Percentiles rank a stretch among this genome's conserved stretches.
These are phyloP conservation scores for Poecilus cupreus DNA, from an alignment of 2,888 invertebrate species.

Conservation along the genomic window DNA sequence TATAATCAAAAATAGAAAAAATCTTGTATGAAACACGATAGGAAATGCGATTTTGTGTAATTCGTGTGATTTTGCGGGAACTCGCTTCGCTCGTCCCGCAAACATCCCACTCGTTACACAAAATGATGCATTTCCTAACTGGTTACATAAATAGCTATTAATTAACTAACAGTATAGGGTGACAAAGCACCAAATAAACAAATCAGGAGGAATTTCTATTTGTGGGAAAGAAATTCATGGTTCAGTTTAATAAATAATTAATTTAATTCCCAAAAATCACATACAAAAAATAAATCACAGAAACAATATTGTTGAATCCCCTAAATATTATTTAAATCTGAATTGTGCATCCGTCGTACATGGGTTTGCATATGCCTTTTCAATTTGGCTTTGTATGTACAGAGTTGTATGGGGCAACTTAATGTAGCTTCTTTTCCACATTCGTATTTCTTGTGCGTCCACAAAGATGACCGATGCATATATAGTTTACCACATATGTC, in stretches of 20 bases:
- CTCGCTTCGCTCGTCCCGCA: too few relatives aligned
- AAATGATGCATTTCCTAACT: too few relatives aligned
- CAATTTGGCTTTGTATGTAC: conserved; percentile 67
- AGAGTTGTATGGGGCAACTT: conserved; percentile 67
- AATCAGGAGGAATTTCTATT: too few relatives aligned
- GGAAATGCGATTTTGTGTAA: too few relatives aligned
- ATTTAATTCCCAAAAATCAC: neutral
- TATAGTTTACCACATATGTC: conserved; percentile 38
- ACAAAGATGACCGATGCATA: conserved; percentile 33
- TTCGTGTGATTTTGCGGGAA: too few relatives aligned
- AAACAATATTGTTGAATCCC: neutral
- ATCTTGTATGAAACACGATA: too few relatives aligned
- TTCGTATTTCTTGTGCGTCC: conserved; percentile 68
- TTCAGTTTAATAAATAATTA: neutral
- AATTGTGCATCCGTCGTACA: neutral
- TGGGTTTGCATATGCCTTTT: conserved; percentile 36
- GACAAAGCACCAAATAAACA: too few relatives aligned
- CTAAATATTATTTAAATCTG: neutral
- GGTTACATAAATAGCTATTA: too few relatives aligned
- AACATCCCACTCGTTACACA: too few relatives aligned
- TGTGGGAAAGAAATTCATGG: too few relatives aligned
- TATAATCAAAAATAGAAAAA: too few relatives aligned
- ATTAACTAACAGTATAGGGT: too few relatives aligned
- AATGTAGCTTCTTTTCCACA: conserved; percentile 71
- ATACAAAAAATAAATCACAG: neutral